Evolutionary conservation across 2,113 vertebrate genomes (phyloP), one percentile per base, ranked within the genome.

Genomic region (Strigops habroptila): DNA sequence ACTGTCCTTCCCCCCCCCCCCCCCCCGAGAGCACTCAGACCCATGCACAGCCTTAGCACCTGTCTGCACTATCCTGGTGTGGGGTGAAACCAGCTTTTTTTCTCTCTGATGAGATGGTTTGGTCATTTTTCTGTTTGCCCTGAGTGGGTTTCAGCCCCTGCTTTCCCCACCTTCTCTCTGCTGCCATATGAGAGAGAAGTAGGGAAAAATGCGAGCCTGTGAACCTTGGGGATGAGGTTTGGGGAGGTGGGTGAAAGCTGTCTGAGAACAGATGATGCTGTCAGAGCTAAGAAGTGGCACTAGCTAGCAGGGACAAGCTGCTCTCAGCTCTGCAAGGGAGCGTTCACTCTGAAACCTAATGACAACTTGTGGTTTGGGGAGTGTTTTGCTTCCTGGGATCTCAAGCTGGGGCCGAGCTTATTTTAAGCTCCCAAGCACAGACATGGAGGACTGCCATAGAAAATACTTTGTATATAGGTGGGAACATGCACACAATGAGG

Each of bases 61-160:
- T 0, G 0, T 44, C 49, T 39, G 37, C 63, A 18, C 0, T 0
- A 31, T 28, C 55, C 57, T 28, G 63, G 1, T 12, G 57, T 0
- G 0, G 57, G 52, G 17, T 22, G 25, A 79, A 62, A 62, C 15
- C 49, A 33, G 24, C 18, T 30, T 25, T 2, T 2, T 88, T 95
- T 33, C 33, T 55, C 27, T 44, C 59, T 35, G 18, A 7, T 2
- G 2, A 22, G 24, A 33, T 0, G 4, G 1, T 37, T 75, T 12
- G 51, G 23, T 4, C 1, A 2, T 7, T 48, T 57, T 63, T 51
- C 83, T 65, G 18, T 73, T 55, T 69, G 33, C 24, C 16, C 3
- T 3, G 0, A 4, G 8, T 2, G 19, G n/a, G 17, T 43, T 68
- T 53, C 53, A 69, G 30, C 1, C 1, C 17, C 48, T 65, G 51